These are phyloP conservation scores for Acromyrmex heyeri DNA, from an alignment of 1,140 invertebrate genomes.

Conservation along the genomic window DNA sequence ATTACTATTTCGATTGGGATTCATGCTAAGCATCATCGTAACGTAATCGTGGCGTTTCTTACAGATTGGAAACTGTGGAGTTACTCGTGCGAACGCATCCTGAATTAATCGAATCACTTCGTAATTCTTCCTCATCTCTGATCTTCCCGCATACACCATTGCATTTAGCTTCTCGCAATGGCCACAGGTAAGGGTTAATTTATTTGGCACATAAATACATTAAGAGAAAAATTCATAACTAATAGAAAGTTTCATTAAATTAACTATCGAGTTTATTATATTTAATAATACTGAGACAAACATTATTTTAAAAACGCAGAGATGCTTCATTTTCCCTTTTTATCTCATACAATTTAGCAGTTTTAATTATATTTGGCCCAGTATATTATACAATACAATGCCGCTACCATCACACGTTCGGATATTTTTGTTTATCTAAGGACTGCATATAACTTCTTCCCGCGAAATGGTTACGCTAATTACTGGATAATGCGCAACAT, in stretches of 20 bases:
- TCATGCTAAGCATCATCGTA: not conserved
- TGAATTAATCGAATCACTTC: conserved; percentile 91
- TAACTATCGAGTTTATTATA: not conserved
- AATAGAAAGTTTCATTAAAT: not conserved
- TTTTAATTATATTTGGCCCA: not conserved
- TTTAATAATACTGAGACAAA: not conserved
- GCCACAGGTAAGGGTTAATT: conserved; percentile 91
- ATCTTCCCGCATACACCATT: conserved; percentile 95
- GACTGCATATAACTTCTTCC: conserved; percentile 44
- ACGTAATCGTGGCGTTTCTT: conserved; percentile 58
- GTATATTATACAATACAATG: not conserved
- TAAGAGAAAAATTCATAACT: not conserved
- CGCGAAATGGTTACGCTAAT: conserved; percentile 57
- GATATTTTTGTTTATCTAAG: conserved; percentile 43
- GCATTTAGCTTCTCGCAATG: conserved; percentile 97
- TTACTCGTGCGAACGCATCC: conserved; percentile 93
- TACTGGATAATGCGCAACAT: conserved; percentile 63
- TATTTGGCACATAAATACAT: not conserved
- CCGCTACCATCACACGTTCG: not conserved
- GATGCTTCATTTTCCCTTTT: not conserved
- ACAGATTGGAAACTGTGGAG: conserved; percentile 95
- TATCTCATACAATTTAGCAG: not conserved
- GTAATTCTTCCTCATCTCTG: conserved; percentile 87
- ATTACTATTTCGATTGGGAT: not conserved
- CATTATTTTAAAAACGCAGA: not conserved